Evolutionary conservation across 2,797 vertebrate species (phyloP).

Genomic region (Martes flavigula): DNA sequence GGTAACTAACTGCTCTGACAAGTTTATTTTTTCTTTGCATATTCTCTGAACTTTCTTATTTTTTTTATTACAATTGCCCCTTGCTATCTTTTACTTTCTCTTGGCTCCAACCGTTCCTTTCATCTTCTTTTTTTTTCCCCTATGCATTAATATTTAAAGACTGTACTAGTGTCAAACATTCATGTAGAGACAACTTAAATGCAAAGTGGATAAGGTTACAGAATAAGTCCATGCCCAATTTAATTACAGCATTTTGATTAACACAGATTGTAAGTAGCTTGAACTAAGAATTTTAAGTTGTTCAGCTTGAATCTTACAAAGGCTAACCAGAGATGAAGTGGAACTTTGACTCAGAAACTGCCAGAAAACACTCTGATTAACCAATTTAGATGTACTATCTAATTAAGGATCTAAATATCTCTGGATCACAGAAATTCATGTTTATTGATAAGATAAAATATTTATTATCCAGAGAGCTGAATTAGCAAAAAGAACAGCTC

Average conservation of each 20-base stretch:
- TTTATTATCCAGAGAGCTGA: slow-evolving; percentile 80
- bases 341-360: slow-evolving; percentile 72
- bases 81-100: slow-evolving; percentile 58
- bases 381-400: slow-evolving; percentile 73
- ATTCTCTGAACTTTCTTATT: slow-evolving; percentile 40
- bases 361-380: slow-evolving; percentile 80
- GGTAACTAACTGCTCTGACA: slow-evolving; percentile 14
- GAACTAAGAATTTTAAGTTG: slow-evolving; percentile 80
- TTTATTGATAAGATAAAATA: slow-evolving; percentile 83
- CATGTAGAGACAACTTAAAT: slow-evolving; percentile 75
- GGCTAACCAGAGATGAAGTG: slow-evolving; percentile 69
- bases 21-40: slow-evolving; percentile 50
- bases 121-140: slow-evolving; percentile 23
- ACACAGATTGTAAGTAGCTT: slow-evolving; percentile 72
- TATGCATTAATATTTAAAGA: slow-evolving; percentile 74
- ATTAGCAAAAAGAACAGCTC: slow-evolving; percentile 70
- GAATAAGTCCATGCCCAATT: slow-evolving; percentile 76
- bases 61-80: neutral
- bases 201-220: slow-evolving; percentile 61
- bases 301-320: slow-evolving; percentile 73
- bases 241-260: slow-evolving; percentile 81
- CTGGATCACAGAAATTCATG: slow-evolving; percentile 78
- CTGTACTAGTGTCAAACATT: slow-evolving; percentile 64
- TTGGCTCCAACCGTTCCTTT: slow-evolving; percentile 54
- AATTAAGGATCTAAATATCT: slow-evolving; percentile 80